Evolutionary conservation across 2,113 vertebrate genomes (phyloP).

Genomic region (Tichodroma muraria): DNA sequence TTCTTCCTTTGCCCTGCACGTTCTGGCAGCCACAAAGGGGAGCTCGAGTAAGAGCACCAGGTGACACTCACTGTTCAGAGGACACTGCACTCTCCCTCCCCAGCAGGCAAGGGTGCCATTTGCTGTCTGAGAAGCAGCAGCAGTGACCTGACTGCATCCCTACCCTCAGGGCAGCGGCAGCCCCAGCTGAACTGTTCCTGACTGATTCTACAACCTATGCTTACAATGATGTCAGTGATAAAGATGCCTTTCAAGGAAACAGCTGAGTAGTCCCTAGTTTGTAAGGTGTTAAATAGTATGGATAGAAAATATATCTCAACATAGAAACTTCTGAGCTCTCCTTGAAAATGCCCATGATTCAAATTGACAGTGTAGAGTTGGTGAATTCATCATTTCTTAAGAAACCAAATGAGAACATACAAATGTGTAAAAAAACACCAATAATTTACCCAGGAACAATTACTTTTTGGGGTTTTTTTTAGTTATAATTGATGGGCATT

Average conservation of each 20-base stretch:
- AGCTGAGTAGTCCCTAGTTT: neutral
- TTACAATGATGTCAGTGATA: neutral
- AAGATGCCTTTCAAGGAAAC: neutral
- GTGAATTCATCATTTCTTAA: neutral
- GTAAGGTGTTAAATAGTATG: neutral
- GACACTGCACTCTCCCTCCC: neutral
- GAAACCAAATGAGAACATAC: neutral
- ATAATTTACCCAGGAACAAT: neutral
- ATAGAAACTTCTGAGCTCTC: neutral
- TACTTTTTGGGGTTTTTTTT: neutral
- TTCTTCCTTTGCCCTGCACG: neutral
- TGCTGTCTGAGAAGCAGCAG: neutral
- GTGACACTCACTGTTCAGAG: neutral
- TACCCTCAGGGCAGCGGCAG: neutral
- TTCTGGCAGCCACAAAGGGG: neutral
- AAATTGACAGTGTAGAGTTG: neutral
- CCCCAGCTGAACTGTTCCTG: neutral
- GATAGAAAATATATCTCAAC: neutral
- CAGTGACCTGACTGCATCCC: neutral
- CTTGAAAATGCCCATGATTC: neutral
- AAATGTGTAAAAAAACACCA: neutral
- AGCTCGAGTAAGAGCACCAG: neutral
- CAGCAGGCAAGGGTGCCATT: neutral
- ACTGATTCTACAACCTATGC: neutral
- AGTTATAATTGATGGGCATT: neutral